phyloP scores from a whole-genome alignment of 2,797 vertebrate species.

The Salarias fasciatus region DNA sequence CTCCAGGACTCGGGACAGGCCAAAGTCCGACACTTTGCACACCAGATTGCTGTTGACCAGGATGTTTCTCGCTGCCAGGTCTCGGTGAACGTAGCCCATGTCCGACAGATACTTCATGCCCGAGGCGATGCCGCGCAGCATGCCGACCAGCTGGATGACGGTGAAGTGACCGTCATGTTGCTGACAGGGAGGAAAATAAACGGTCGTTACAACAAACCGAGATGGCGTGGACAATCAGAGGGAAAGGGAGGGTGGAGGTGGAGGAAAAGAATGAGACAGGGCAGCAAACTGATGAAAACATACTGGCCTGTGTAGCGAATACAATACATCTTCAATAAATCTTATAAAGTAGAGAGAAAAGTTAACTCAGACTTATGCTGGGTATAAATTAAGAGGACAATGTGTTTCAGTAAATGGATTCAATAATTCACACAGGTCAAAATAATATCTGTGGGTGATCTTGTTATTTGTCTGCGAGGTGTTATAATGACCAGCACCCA shows the following conservation, averaged over 20 bases:
- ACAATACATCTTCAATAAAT: background rate
- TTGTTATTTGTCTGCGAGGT: constrained; percentile 2
- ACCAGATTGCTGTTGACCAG: constrained; percentile 97
- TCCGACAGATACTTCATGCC: constrained; percentile 98
- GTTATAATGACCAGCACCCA: constrained; percentile 12
- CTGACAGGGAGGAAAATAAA: constrained; percentile 65
- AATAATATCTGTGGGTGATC: constrained; percentile 2
- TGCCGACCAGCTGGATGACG: constrained; percentile 95
- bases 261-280: background rate
- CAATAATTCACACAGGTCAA: constrained; percentile 16
- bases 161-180: constrained; percentile 98
- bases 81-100: constrained; percentile 96
- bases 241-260: background rate
- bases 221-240: background rate
- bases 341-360: background rate
- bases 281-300: background rate
- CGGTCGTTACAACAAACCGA: background rate
- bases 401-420: constrained; percentile 11
- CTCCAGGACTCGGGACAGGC: constrained; percentile 93
- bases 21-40: constrained; percentile 97
- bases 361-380: constrained; percentile 12
- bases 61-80: constrained; percentile 95
- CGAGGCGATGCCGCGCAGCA: constrained; percentile 94
- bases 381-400: constrained; percentile 22
- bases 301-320: too few relatives aligned